Evolutionary conservation across 2,797 vertebrate species (phyloP), one percentile per base, ranked within the genome.

Genomic region (Cynodonichthys magdalenae): DNA sequence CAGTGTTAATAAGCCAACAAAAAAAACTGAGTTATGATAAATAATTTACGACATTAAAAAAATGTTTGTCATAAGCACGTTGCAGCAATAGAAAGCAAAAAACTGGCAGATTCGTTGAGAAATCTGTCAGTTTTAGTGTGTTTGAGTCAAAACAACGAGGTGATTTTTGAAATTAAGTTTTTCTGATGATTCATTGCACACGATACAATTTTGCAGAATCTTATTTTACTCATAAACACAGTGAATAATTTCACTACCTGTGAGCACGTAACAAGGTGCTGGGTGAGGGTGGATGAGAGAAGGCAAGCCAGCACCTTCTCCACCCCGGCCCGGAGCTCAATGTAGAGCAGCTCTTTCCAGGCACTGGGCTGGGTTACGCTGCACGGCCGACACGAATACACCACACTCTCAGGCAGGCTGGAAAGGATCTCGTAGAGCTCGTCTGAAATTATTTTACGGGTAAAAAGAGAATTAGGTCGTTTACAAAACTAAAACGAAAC

Each of bases 341-440:
- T 92, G 45, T 93, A 90, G 41, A 97, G 93, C 64, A 96, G 91
- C 69, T 96, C 95, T 72, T 94, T 93, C 95, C 96, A 96, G 58
- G 91, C 90, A 17, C 93, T 91, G 19, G 92, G 91, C 20, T 93
- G 91, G 1, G 91, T 90, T 65, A 92, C 93, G 14, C 93, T 93
- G 86, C 96, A 97, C 0, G 95, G 96, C 58, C 92, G 93, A 62
- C 96, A 97, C 0, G 95, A 95, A 51, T 97, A 97, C 31, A 96
- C 94, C 17, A 97, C 95, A 2, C 95, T 96, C 83, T 97, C 96
- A 0, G 95, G 95, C 46, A 96, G 82, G 75, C 94, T 95, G 24
- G 96, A 97, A 75, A 97, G 88, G 89, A 97, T 96, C 92, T 96
- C 96, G 15, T 96, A 97, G 61, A 96, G 91, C 83, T 97, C 96